A percentile compares a stretch with the other conserved stretches of the same genome.
These are phyloP conservation scores for Antrozous pallidus DNA, from an alignment of 2,797 vertebrate species.

Conservation along the genomic window DNA sequence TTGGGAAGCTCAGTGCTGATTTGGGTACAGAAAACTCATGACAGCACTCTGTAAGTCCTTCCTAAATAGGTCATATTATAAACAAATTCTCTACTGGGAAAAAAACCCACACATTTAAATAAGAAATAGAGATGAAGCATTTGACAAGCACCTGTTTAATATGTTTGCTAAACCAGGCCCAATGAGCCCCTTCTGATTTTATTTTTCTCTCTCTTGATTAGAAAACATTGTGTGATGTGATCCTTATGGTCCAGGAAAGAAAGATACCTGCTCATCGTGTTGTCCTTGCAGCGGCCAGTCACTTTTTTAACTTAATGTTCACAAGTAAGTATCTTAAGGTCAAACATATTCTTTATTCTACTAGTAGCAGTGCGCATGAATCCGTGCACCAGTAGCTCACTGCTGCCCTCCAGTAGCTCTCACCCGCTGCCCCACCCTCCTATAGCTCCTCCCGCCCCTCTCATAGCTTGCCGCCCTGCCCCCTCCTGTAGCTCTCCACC, in stretches of 20 bases:
- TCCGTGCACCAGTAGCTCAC: too few relatives aligned
- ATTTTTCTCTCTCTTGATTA: slow-evolving; percentile 75
- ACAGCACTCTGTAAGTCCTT: not conserved
- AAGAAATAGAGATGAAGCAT: not conserved
- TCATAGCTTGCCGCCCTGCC: too few relatives aligned
- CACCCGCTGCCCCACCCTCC: too few relatives aligned
- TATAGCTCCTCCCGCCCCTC: too few relatives aligned
- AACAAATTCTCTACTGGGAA: not conserved
- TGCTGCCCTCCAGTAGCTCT: too few relatives aligned
- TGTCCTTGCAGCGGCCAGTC: slow-evolving; percentile 96
- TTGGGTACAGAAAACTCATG: not conserved
- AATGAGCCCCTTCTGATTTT: not conserved
- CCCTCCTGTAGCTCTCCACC: too few relatives aligned
- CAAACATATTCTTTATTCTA: slow-evolving; percentile 29
- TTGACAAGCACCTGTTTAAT: not conserved
- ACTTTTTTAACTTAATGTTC: slow-evolving; percentile 99
- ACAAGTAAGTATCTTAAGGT: slow-evolving; percentile 89
- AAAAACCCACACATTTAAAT: not conserved
- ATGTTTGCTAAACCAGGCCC: not conserved
- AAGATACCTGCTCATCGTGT: slow-evolving; percentile 96
- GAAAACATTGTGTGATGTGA: slow-evolving; percentile 96
- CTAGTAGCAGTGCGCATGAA: too few relatives aligned
- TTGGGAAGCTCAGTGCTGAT: not conserved
- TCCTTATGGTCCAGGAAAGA: slow-evolving; percentile 95
- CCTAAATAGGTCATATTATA: not conserved